Evolutionary conservation across 35 echinoderm and acorn worm species (phyloP), one percentile per base, ranked within the genome.

Genomic region (Apostichopus japonicus): DNA sequence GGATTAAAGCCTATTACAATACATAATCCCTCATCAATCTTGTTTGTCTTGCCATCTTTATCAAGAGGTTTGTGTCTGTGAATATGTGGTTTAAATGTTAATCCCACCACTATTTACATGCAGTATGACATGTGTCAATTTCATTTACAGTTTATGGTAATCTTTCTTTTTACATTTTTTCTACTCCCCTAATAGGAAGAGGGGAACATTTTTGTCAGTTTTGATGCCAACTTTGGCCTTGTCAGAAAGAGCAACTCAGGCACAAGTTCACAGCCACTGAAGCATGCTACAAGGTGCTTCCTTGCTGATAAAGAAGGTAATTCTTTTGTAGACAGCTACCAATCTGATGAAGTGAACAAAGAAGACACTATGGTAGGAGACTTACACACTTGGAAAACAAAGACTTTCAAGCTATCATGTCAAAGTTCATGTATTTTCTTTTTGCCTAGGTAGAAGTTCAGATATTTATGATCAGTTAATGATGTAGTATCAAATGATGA

Each of bases 211-310:
- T 93, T 93, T 25, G 52, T 93, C 5, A 70, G 79, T 87, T 86
- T 93, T 53, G 92, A 93, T 93, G 92, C 79, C 56, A 93, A 93
- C 23, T 93, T 93, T 88, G 92, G 92, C 10, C 84, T 93, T 55
- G 92, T 93, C 19, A 72, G 92, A n/a, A 93, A 93, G 73, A 93
- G 59, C 6, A 88, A 87, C 54, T 93, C 83, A 21, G 92, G 82
- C 11, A 23, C 19, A 16, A 93, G 92, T 24, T 54, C 10, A 13
- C 70, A 87, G 25, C 81, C 57, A 14, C 92, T 72, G 56, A 88
- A 93, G 56, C 92, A 93, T 79, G 4, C 23, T 1, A 16, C 51
- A 4, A 77, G 76, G 24, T 91, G 79, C 24, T 91, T 91, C 77
- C 6, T 91, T 51, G 90, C 65, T n/a, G 23, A 91, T 6, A 23